A percentile compares a stretch with the other conserved stretches of the same genome.
Evolutionary conservation across 2,113 vertebrate species (phyloP).

Genomic region (Grallaria varia): DNA sequence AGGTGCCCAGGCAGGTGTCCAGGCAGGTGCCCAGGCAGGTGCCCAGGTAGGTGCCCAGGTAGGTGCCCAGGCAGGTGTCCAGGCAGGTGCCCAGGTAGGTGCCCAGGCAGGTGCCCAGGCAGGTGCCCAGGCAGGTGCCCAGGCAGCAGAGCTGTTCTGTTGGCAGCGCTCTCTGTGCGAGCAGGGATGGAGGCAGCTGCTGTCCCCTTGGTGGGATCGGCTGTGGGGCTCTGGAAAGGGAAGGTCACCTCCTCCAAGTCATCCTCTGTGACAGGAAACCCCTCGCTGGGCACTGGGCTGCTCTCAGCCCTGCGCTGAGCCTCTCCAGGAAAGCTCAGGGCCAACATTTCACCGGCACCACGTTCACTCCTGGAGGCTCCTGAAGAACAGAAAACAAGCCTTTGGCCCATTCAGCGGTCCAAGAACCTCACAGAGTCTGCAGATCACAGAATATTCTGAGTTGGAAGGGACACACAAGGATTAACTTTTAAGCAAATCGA

Average conservation of each 20-base stretch:
- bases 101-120: too few relatives aligned
- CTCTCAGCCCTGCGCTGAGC: not conserved
- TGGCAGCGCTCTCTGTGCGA: not conserved
- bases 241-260: not conserved
- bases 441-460: too few relatives aligned
- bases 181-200: not conserved
- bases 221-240: not conserved
- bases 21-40: too few relatives aligned
- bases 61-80: too few relatives aligned
- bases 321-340: not conserved
- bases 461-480: too few relatives aligned
- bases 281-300: not conserved
- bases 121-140: too few relatives aligned
- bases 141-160: not conserved
- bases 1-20: too few relatives aligned
- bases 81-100: too few relatives aligned
- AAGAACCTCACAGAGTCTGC: accelerated
- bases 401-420: not conserved
- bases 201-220: accelerated
- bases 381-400: not conserved
- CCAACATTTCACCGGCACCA: not conserved
- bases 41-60: too few relatives aligned
- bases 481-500: too few relatives aligned
- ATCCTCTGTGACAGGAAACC: not conserved
- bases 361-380: not conserved